Evolutionary conservation across 1,140 invertebrate genomes (phyloP).

Genomic region (Halesus radiatus): DNA sequence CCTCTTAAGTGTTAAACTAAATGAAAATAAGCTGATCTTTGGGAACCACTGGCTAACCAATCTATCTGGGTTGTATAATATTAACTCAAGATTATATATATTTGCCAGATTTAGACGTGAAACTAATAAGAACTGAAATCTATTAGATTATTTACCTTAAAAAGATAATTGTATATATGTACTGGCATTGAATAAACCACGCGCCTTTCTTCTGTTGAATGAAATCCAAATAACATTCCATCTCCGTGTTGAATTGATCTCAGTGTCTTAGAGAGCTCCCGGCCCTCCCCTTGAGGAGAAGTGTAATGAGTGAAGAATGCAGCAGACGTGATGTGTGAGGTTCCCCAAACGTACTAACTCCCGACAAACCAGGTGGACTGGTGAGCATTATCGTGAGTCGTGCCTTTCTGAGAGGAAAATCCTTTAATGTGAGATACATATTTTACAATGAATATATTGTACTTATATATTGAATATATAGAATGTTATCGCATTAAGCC

Average conservation of each 20-base stretch:
- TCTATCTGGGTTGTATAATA: no score
- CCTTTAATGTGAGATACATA: slow-evolving; percentile 47
- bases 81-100: no score
- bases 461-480: slow-evolving; percentile 50
- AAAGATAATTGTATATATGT: no score
- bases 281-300: slow-evolving; percentile 6
- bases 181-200: no score
- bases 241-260: slow-evolving; percentile 27
- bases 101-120: no score
- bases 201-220: neutral
- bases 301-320: neutral
- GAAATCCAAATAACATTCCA: slow-evolving; percentile 26
- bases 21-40: no score
- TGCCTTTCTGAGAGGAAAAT: slow-evolving; percentile 52
- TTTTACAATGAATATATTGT: slow-evolving; percentile 58
- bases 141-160: no score
- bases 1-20: no score
- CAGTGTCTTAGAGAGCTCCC: slow-evolving; percentile 9
- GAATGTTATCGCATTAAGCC: slow-evolving; percentile 50
- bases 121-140: no score
- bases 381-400: slow-evolving; percentile 47
- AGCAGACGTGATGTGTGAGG: neutral
- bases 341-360: slow-evolving; percentile 44
- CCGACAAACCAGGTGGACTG: neutral
- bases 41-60: no score